Percentiles rank a stretch among this genome's conserved stretches.
Conservation (phyloP, 1,140 invertebrate genomes). For the Sarcophaga bullata region DNA sequence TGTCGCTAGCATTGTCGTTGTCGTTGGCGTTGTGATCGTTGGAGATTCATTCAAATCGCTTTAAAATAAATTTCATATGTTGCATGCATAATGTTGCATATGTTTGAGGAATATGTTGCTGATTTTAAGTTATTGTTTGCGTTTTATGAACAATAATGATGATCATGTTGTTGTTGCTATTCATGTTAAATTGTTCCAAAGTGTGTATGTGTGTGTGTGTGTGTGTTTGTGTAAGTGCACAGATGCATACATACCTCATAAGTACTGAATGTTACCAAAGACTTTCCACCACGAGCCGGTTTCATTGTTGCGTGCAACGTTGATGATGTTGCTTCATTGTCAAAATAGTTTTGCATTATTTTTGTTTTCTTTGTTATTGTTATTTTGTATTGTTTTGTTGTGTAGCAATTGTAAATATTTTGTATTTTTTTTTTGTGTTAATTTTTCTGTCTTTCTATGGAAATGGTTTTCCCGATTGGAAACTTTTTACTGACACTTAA, state of each 20-base stretch:
- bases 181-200: background rate
- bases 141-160: background rate
- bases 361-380: background rate
- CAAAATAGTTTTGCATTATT: conserved; percentile 33
- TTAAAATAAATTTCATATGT: too few species aligned
- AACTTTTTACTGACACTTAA: background rate
- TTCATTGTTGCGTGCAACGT: conserved; percentile 44
- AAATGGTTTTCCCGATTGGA: background rate
- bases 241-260: conserved; percentile 44
- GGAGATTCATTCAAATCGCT: background rate
- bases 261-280: conserved; percentile 45
- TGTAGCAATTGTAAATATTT: conserved; percentile 15
- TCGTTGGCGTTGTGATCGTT: background rate
- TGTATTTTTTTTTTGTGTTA: conserved; percentile 6
- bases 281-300: conserved; percentile 42
- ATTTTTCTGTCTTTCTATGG: background rate
- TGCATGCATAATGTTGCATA: too few species aligned
- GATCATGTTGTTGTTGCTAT: background rate
- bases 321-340: conserved; percentile 37
- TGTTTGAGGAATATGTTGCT: background rate
- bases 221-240: background rate
- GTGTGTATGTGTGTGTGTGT: background rate
- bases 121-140: conserved; percentile 55
- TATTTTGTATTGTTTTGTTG: background rate
- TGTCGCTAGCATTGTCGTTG: conserved; percentile 43